Percentiles rank a stretch among this genome's conserved stretches.
These are phyloP conservation scores for Cromileptes altivelis DNA, from an alignment of 2,113 vertebrate genomes.

Conservation along the genomic window DNA sequence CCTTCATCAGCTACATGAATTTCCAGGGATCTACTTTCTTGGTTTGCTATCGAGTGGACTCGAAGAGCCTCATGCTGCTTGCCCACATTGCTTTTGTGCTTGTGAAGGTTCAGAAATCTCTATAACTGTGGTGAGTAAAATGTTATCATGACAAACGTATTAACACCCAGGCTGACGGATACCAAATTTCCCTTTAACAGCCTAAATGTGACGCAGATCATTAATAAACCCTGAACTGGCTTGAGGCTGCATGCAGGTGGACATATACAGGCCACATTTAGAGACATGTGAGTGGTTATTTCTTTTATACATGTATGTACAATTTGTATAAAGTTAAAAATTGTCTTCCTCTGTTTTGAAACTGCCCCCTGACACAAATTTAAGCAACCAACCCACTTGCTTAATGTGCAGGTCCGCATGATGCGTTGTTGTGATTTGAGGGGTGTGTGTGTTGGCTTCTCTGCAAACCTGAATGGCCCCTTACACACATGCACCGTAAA, in stretches of 20 bases:
- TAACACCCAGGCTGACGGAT: background rate
- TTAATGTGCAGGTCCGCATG: background rate
- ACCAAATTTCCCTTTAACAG: background rate
- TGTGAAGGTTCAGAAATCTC: background rate
- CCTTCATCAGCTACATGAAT: background rate
- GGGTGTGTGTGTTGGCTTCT: background rate
- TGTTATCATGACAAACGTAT: background rate
- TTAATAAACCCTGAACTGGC: background rate
- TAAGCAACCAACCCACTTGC: background rate
- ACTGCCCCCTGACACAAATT: background rate
- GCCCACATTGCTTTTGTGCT: background rate
- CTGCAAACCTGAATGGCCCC: too few relatives aligned
- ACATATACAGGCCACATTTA: background rate
- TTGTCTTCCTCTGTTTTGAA: background rate
- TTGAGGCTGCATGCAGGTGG: background rate
- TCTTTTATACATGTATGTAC: background rate
- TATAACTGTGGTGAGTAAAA: background rate
- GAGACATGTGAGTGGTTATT: background rate
- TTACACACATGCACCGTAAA: too few relatives aligned
- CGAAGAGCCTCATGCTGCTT: too few relatives aligned
- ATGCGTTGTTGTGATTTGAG: background rate
- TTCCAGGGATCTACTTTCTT: background rate
- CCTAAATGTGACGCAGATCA: background rate
- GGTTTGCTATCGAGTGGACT: background rate
- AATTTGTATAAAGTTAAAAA: background rate